A percentile compares a stretch with the other conserved stretches of the same genome.
phyloP scores from a whole-genome alignment of 1,140 invertebrate species.

The Drosophila littoralis region DNA sequence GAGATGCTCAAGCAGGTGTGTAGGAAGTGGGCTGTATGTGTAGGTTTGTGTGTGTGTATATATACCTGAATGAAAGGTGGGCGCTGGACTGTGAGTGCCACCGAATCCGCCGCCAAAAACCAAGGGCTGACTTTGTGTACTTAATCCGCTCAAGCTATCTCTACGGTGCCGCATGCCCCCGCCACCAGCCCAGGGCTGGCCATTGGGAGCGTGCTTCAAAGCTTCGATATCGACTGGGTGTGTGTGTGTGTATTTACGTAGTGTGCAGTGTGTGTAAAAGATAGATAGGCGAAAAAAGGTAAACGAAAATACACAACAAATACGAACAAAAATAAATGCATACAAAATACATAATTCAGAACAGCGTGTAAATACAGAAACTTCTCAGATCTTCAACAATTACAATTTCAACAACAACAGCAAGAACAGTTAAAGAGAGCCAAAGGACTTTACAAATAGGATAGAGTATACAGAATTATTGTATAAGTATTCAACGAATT shows the following conservation, averaged over 20 bases:
- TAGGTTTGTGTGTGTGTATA: neutral
- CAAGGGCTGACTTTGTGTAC: slow-evolving; percentile 84
- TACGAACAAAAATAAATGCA: slow-evolving; percentile 46
- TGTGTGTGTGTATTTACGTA: slow-evolving; percentile 33
- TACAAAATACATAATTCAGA: slow-evolving; percentile 44
- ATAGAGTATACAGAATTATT: slow-evolving; percentile 9
- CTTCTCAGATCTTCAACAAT: slow-evolving; percentile 26
- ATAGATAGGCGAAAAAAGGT: slow-evolving; percentile 55
- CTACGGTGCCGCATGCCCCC: slow-evolving; percentile 84
- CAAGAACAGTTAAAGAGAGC: slow-evolving; percentile 2
- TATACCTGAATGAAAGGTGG: slow-evolving; percentile 84
- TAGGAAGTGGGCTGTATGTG: neutral
- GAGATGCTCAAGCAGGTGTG: neutral
- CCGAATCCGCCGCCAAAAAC: slow-evolving; percentile 81
- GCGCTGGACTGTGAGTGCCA: slow-evolving; percentile 83
- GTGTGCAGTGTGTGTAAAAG: slow-evolving; percentile 49
- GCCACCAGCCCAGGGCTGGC: slow-evolving; percentile 64
- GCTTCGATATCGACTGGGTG: slow-evolving; percentile 84
- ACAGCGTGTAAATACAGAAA: slow-evolving; percentile 53
- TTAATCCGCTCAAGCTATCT: slow-evolving; percentile 85
- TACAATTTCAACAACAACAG: slow-evolving; percentile 20
- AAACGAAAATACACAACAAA: slow-evolving; percentile 53
- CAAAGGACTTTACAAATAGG: slow-evolving; percentile 15
- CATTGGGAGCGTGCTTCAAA: slow-evolving; percentile 83
- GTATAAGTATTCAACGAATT: slow-evolving; percentile 30